Conservation (phyloP, 2,113 vertebrate genomes). For the Saccopteryx leptura region DNA sequence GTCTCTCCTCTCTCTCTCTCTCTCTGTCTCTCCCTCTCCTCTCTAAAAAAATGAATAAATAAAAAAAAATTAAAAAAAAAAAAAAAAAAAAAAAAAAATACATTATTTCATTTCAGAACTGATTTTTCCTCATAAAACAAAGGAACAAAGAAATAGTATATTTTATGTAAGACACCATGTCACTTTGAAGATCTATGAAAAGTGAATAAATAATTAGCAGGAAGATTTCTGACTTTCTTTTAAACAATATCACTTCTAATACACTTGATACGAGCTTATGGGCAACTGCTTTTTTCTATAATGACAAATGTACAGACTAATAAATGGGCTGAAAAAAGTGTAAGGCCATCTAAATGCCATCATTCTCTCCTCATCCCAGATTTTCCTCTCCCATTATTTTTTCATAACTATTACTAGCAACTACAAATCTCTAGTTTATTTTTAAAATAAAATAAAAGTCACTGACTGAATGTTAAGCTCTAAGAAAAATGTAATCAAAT, state of each 20-base stretch:
- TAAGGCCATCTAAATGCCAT: neutral
- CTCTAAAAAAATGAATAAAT: no score
- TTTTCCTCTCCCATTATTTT: neutral
- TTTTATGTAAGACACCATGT: neutral
- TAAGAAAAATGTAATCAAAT: neutral
- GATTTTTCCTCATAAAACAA: conserved; percentile 46
- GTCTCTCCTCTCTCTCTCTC: no score
- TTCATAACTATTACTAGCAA: conserved; percentile 31
- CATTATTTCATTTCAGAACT: conserved; percentile 55
- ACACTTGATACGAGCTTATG: neutral
- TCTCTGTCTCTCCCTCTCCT: no score
- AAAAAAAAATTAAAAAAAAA: no score
- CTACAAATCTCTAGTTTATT: conserved; percentile 17
- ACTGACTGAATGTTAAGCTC: neutral
- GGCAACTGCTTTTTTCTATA: conserved; percentile 6
- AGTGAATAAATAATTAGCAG: neutral
- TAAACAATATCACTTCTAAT: conserved; percentile 43
- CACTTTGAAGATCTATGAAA: conserved; percentile 3
- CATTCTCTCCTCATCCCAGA: neutral
- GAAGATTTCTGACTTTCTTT: neutral
- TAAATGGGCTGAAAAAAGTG: neutral
- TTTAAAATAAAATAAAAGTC: neutral
- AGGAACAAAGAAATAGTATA: conserved; percentile 17
- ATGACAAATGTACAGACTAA: neutral
- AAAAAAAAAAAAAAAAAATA: no score